A percentile compares a stretch with the other conserved stretches of the same genome.
Evolutionary conservation across 2,113 vertebrate genomes (phyloP).

Genomic region (Puntigrus tetrazona): DNA sequence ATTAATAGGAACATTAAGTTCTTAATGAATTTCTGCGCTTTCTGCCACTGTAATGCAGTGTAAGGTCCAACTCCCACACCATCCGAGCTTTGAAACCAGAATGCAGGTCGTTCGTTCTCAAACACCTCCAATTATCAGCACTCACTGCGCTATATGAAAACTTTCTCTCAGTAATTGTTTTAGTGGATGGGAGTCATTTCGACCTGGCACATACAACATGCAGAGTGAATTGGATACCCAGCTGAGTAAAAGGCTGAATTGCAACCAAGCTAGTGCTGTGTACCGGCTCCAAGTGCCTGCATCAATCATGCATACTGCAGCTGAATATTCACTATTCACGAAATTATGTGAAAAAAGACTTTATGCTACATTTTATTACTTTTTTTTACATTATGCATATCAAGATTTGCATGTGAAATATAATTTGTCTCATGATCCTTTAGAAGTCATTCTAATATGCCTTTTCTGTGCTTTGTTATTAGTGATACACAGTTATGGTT

Average conservation of each 20-base stretch:
- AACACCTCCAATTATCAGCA: neutral
- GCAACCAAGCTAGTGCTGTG: neutral
- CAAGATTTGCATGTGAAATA: neutral
- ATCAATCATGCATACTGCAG: neutral
- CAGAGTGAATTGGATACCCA: constrained; percentile 4
- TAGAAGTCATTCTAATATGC: neutral
- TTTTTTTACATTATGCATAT: neutral
- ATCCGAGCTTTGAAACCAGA: neutral
- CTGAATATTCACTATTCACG: neutral
- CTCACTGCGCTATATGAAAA: neutral
- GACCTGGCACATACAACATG: neutral
- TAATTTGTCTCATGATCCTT: neutral
- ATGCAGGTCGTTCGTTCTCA: neutral
- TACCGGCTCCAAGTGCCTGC: neutral
- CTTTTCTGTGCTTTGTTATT: neutral
- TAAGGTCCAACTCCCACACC: neutral
- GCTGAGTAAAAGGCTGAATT: constrained; percentile 3
- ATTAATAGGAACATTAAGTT: neutral
- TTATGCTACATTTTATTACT: neutral
- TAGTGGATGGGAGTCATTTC: neutral
- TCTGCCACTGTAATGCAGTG: neutral
- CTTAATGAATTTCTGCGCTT: constrained; percentile 13
- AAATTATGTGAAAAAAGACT: neutral
- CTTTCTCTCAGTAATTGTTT: constrained; percentile 2
- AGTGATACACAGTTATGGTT: neutral